These are phyloP conservation scores for Clostera curtula DNA, from an alignment of 2,888 invertebrate genomes.

Conservation along the genomic window DNA sequence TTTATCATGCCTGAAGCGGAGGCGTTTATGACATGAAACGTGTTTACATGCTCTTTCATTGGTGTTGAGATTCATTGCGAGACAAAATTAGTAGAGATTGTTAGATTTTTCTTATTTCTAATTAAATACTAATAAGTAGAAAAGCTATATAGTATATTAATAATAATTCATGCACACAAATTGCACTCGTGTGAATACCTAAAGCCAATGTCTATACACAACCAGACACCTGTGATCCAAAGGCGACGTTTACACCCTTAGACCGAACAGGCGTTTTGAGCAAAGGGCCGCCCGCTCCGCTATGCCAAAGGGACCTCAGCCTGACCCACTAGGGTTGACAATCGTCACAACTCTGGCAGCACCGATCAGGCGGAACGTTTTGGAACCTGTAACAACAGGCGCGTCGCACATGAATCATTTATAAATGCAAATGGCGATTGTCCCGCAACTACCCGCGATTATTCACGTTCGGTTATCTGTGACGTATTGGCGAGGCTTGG, in stretches of 20 bases:
- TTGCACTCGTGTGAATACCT: no score
- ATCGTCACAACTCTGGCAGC: conserved; percentile 36
- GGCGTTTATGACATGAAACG: no score
- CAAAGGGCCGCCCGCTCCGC: conserved; percentile 9
- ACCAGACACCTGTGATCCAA: neutral
- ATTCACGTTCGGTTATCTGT: conserved; percentile 56
- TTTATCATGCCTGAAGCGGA: no score
- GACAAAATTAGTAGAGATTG: no score
- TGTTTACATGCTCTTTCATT: no score
- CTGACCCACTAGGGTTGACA: conserved; percentile 30
- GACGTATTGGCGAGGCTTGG: conserved; percentile 39
- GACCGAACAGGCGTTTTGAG: no score
- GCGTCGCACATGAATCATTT: conserved; percentile 55
- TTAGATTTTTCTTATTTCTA: no score
- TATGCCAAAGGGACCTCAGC: conserved; percentile 2
- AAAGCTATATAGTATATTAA: no score
- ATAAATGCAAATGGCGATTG: conserved; percentile 59
- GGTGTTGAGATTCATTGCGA: no score
- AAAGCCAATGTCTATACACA: no score
- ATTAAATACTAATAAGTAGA: neutral
- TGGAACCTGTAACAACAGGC: conserved; percentile 47
- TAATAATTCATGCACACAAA: no score
- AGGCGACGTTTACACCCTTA: no score
- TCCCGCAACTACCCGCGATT: conserved; percentile 52
- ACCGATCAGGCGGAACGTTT: conserved; percentile 40